These are phyloP conservation scores for Callipepla squamata DNA, from an alignment of 2,113 vertebrate species.

Conservation along the genomic window DNA sequence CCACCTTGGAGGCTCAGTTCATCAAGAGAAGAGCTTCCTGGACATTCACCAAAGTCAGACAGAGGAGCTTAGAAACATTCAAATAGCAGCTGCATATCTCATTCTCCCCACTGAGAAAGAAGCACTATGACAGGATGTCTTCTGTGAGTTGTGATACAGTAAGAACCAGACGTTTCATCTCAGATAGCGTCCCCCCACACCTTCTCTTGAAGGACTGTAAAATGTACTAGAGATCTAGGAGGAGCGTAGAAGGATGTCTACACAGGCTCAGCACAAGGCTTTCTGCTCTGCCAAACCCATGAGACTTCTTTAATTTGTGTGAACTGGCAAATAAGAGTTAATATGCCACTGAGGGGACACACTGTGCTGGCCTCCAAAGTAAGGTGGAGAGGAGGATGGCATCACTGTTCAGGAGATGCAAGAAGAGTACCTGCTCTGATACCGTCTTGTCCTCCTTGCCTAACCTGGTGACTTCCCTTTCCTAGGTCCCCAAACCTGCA, in stretches of 20 bases:
- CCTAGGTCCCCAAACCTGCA: conserved; percentile 33
- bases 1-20: background rate
- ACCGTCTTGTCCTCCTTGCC: background rate
- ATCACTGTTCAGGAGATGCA: rapidly evolving
- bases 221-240: background rate
- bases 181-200: background rate
- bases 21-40: background rate
- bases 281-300: background rate
- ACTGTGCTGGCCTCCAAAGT: background rate
- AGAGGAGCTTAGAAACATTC: background rate
- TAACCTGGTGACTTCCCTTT: background rate
- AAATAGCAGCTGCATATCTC: background rate
- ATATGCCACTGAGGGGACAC: background rate
- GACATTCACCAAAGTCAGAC: background rate
- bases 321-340: background rate
- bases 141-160: background rate
- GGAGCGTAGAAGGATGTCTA: background rate
- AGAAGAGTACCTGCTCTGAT: background rate
- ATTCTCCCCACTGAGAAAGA: background rate
- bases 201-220: background rate
- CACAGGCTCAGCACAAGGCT: background rate
- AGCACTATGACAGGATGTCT: rapidly evolving
- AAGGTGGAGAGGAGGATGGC: background rate
- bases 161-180: background rate
- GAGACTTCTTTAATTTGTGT: background rate